Percentiles rank a stretch among this genome's conserved stretches.
Evolutionary conservation across 2,113 vertebrate species (phyloP).

Genomic region (Seriola rivoliana): DNA sequence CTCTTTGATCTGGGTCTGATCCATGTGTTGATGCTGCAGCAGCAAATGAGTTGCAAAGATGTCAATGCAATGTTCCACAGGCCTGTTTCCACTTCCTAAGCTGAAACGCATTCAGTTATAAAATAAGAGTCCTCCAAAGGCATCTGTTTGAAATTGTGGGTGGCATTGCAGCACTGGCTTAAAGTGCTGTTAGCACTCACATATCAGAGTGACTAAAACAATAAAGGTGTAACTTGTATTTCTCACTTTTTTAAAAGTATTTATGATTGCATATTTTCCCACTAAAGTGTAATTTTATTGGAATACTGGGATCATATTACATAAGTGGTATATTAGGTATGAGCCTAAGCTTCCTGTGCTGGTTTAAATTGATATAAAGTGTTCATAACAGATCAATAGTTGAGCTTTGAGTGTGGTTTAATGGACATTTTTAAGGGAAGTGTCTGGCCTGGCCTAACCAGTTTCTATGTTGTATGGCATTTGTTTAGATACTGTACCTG

Average conservation of each 20-base stretch:
- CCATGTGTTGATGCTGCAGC: constrained; percentile 27
- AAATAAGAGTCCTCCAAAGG: constrained; percentile 23
- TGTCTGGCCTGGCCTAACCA: too few relatives aligned
- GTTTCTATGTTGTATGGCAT: too few relatives aligned
- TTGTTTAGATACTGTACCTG: too few relatives aligned
- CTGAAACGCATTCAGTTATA: background rate
- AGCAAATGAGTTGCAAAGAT: constrained; percentile 20
- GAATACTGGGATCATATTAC: background rate
- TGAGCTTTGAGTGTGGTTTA: background rate
- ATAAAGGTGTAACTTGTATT: background rate
- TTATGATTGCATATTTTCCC: background rate
- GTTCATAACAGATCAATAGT: background rate
- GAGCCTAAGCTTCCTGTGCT: background rate
- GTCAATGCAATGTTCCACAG: background rate
- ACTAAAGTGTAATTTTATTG: background rate
- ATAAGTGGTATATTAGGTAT: background rate
- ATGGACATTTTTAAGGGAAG: background rate
- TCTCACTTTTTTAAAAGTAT: background rate
- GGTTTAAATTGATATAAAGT: background rate
- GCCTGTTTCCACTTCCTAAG: constrained; percentile 1
- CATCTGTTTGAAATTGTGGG: background rate
- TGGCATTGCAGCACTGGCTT: background rate
- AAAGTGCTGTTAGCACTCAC: background rate
- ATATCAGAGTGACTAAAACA: background rate
- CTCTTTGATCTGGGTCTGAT: constrained; percentile 7